Conservation (phyloP, 2,797 vertebrate species). For the Liparis tanakae region DNA sequence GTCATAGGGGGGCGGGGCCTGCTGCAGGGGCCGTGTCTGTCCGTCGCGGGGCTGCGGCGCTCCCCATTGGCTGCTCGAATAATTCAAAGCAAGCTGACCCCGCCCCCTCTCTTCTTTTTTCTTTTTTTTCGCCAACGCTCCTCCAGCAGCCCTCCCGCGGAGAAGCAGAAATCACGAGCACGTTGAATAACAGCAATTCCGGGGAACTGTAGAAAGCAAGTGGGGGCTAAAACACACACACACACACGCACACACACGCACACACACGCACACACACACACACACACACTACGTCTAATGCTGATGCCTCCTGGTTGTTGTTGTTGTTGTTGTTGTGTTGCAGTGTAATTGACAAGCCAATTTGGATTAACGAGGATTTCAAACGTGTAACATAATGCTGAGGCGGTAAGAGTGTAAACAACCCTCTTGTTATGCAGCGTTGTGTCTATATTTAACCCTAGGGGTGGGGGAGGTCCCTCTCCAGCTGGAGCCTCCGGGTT, state of each 20-base stretch:
- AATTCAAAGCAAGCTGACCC: constrained; percentile 43
- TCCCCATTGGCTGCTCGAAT: constrained; percentile 71
- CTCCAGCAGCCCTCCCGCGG: constrained; percentile 28
- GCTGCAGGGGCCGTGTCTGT: constrained; percentile 76
- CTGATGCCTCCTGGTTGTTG: not conserved
- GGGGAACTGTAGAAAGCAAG: constrained; percentile 20
- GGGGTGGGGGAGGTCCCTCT: constrained; percentile 60
- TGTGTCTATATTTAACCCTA: constrained; percentile 75
- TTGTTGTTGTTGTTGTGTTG: not conserved
- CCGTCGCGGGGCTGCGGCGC: constrained; percentile 46
- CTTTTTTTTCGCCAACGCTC: not conserved
- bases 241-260: not conserved
- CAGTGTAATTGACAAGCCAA: not conserved
- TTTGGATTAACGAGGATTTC: constrained; percentile 32
- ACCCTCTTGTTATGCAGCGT: constrained; percentile 70
- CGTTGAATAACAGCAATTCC: constrained; percentile 35
- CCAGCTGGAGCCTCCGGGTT: constrained; percentile 30
- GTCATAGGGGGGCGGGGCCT: constrained; percentile 80
- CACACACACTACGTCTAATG: not conserved
- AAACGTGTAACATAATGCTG: constrained; percentile 35
- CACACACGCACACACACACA: not conserved
- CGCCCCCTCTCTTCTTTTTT: constrained; percentile 21
- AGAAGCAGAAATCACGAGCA: constrained; percentile 37
- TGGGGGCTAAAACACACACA: not conserved
- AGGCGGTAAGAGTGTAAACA: constrained; percentile 73